Evolutionary conservation across 2,113 vertebrate species (phyloP).

Genomic region (Aythya baeri): DNA sequence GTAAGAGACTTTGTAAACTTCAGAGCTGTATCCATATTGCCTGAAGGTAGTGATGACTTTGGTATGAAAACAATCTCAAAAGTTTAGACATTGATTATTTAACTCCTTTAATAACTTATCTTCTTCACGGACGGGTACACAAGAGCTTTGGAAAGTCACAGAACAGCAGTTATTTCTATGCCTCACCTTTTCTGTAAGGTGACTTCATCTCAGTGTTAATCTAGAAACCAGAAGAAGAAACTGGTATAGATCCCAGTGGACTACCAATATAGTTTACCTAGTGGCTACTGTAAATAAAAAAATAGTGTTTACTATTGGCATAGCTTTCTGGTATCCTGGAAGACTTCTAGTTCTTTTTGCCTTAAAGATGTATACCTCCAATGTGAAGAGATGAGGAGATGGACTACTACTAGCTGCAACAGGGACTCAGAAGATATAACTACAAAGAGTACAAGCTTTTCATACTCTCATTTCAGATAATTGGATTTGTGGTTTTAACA

Average conservation of each 20-base stretch:
- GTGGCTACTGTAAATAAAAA: neutral
- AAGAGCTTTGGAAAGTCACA: neutral
- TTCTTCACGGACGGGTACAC: neutral
- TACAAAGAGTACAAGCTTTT: neutral
- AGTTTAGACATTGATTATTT: neutral
- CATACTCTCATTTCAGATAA: neutral
- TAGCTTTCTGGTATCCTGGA: neutral
- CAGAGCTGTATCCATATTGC: rapidly evolving
- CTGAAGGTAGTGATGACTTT: neutral
- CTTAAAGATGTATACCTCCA: neutral
- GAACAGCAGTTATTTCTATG: neutral
- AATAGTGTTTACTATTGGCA: neutral
- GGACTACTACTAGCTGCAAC: neutral
- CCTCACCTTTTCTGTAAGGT: neutral
- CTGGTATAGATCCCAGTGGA: neutral
- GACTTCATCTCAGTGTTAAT: neutral
- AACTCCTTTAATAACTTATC: neutral
- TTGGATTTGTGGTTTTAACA: neutral
- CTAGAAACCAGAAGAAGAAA: neutral
- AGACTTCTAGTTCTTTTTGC: neutral
- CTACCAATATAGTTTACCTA: neutral
- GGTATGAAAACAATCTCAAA: neutral
- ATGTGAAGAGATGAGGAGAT: neutral
- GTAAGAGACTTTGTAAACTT: neutral
- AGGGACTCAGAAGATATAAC: neutral